Conservation (phyloP, 2,888 invertebrate genomes). For the Rhogogaster chlorosoma region DNA sequence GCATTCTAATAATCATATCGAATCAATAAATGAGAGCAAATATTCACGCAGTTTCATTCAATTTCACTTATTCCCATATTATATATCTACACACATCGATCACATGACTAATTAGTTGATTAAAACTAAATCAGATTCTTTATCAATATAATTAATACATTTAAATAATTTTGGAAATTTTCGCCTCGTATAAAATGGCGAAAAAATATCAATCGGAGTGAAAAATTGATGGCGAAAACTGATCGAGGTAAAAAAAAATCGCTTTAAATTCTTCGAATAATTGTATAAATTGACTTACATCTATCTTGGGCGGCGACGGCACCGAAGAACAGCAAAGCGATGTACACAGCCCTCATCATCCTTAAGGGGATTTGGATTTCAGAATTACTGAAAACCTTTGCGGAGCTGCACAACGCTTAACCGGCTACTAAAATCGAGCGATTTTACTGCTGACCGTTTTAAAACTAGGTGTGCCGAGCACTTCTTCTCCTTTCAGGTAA, state of each 20-base stretch:
- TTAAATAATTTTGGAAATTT: not conserved
- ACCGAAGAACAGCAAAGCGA: constrained; percentile 42
- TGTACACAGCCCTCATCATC: constrained; percentile 45
- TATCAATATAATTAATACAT: not conserved
- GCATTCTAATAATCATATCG: not conserved
- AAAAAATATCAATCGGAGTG: not conserved
- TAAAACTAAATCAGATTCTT: not conserved
- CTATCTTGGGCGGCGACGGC: constrained; percentile 26
- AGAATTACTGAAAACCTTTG: constrained; percentile 4
- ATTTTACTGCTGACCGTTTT: constrained; percentile 44
- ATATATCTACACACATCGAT: not conserved
- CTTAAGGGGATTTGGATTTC: constrained; percentile 7
- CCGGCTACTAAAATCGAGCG: constrained; percentile 39
- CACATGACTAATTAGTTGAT: not conserved
- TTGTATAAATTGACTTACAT: constrained; percentile 35
- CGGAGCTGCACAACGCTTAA: constrained; percentile 2
- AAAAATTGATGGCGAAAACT: not conserved
- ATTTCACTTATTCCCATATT: not conserved
- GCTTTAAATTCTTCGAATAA: not conserved
- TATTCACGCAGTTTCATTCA: not conserved
- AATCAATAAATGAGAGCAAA: not conserved
- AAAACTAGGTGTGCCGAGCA: constrained; percentile 58
- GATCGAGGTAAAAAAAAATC: not conserved
- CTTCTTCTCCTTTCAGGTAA: constrained; percentile 55
- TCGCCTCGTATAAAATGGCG: not conserved